Percentiles rank a stretch among this genome's conserved stretches.
Evolutionary conservation across 2,797 vertebrate genomes (phyloP).

Genomic region (Betta splendens): DNA sequence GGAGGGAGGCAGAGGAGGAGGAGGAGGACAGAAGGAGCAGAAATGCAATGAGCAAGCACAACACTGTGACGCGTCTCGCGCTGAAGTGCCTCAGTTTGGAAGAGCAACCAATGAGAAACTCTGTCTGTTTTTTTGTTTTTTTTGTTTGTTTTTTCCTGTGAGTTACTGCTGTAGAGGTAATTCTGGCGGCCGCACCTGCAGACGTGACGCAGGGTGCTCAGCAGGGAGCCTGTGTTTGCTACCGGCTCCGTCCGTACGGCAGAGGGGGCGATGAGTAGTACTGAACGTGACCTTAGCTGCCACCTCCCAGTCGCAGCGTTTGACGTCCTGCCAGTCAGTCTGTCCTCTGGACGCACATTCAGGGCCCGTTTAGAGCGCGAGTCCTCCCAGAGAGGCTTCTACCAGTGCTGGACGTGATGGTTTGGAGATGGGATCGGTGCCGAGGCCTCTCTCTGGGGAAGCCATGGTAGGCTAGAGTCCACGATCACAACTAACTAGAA

Average conservation of each 20-base stretch:
- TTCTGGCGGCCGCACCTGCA: slow-evolving; percentile 25
- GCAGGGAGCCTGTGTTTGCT: slow-evolving; percentile 37
- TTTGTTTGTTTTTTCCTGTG: slow-evolving; percentile 4
- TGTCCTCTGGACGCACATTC: slow-evolving; percentile 21
- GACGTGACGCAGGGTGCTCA: slow-evolving; percentile 3
- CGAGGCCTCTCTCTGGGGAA: slow-evolving; percentile 4
- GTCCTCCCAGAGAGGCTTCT: neutral
- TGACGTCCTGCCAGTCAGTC: slow-evolving; percentile 9
- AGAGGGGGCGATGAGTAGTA: neutral
- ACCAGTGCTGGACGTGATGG: no score
- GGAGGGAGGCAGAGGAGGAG: slow-evolving; percentile 6
- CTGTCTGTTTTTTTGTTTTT: slow-evolving; percentile 12
- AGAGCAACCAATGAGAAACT: slow-evolving; percentile 32
- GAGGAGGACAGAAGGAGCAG: slow-evolving; percentile 13
- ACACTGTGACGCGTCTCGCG: slow-evolving; percentile 55
- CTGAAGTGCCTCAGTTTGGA: slow-evolving; percentile 72
- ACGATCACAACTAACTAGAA: slow-evolving; percentile 22
- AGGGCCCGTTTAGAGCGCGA: neutral
- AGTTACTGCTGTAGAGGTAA: slow-evolving; percentile 16
- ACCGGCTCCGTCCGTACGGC: no score
- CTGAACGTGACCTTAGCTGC: neutral
- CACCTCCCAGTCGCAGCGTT: slow-evolving; percentile 17
- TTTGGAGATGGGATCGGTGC: slow-evolving; percentile 2
- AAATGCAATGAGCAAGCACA: slow-evolving; percentile 27
- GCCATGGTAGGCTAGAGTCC: neutral